These are phyloP conservation scores for Protula sp. DNA, from an alignment of 2,888 invertebrate genomes.

Conservation along the genomic window DNA sequence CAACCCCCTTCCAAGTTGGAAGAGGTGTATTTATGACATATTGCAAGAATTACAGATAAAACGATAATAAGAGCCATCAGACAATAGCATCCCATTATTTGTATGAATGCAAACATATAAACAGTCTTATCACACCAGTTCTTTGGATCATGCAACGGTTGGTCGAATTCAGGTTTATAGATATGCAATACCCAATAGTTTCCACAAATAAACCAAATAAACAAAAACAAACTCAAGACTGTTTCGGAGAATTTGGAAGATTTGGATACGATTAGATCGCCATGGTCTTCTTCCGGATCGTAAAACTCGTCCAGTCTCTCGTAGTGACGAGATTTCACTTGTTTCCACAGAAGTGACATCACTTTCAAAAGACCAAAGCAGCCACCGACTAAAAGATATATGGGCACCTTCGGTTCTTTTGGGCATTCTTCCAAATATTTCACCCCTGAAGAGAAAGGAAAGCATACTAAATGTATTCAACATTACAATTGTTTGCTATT, in stretches of 20 bases:
- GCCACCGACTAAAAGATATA: slow-evolving; percentile 81
- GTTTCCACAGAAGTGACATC: slow-evolving; percentile 62
- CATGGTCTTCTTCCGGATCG: slow-evolving; percentile 33
- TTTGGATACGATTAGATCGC: slow-evolving; percentile 51
- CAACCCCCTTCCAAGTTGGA: neutral
- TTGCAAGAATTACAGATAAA: slow-evolving; percentile 23
- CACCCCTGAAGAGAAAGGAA: slow-evolving; percentile 61
- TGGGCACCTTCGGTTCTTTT: slow-evolving; percentile 69
- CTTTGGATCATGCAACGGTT: slow-evolving; percentile 70
- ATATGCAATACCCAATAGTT: slow-evolving; percentile 75
- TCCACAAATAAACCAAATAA: slow-evolving; percentile 72
- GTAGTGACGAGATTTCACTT: slow-evolving; percentile 62
- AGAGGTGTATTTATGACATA: slow-evolving; percentile 19
- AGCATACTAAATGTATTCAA: too few relatives aligned
- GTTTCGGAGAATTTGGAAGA: slow-evolving; percentile 64
- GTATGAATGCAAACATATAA: slow-evolving; percentile 71
- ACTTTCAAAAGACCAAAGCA: slow-evolving; percentile 66
- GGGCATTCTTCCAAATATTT: slow-evolving; percentile 77
- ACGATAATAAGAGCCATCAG: slow-evolving; percentile 54
- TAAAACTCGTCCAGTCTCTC: slow-evolving; percentile 43
- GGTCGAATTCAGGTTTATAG: slow-evolving; percentile 71
- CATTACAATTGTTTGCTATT: too few relatives aligned
- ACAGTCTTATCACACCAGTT: slow-evolving; percentile 74
- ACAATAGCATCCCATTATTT: slow-evolving; percentile 68
- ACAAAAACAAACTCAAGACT: slow-evolving; percentile 65